A percentile compares a stretch with the other conserved stretches of the same genome.
Evolutionary conservation across 2,888 invertebrate genomes (phyloP).

Genomic region (Palloptera scutellata): DNA sequence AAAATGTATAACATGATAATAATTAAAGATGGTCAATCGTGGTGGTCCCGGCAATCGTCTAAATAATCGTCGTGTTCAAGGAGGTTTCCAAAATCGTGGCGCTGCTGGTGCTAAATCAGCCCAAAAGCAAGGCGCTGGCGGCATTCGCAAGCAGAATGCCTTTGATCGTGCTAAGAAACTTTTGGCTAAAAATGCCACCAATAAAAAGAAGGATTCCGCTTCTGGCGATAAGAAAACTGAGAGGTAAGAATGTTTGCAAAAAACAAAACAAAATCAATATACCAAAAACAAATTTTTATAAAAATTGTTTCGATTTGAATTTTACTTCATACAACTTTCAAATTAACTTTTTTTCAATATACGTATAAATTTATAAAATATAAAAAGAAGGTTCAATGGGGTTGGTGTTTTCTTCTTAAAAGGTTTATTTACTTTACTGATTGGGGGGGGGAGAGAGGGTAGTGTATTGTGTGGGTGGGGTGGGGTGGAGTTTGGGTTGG

Average conservation of each 20-base stretch:
- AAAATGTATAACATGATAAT: slow-evolving; percentile 31
- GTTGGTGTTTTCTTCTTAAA: too few relatives aligned
- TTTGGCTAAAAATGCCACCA: slow-evolving; percentile 66
- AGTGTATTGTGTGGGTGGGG: too few relatives aligned
- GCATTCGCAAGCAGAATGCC: slow-evolving; percentile 66
- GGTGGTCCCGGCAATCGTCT: slow-evolving; percentile 60
- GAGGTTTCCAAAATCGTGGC: slow-evolving; percentile 65
- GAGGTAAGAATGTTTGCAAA: slow-evolving; percentile 63
- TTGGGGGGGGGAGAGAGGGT: too few relatives aligned
- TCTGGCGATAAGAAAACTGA: slow-evolving; percentile 65
- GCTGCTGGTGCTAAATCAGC: slow-evolving; percentile 59
- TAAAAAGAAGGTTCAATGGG: too few relatives aligned
- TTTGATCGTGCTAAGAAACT: slow-evolving; percentile 66
- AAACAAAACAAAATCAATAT: slow-evolving; percentile 43
- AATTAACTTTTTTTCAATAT: slow-evolving; percentile 12
- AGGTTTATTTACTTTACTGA: too few relatives aligned
- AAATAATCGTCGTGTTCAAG: slow-evolving; percentile 56
- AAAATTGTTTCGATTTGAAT: too few relatives aligned
- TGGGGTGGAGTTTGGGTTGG: too few relatives aligned
- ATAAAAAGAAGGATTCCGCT: slow-evolving; percentile 65
- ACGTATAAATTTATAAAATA: slow-evolving; percentile 6
- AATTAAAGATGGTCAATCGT: slow-evolving; percentile 64
- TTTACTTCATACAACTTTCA: slow-evolving; percentile 11
- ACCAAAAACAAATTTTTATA: too few relatives aligned
- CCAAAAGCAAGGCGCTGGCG: slow-evolving; percentile 61